Evolutionary conservation across 2,888 invertebrate species (phyloP), one percentile per base, ranked within the genome.

Genomic region (Caenorhabditis doughertyi): DNA sequence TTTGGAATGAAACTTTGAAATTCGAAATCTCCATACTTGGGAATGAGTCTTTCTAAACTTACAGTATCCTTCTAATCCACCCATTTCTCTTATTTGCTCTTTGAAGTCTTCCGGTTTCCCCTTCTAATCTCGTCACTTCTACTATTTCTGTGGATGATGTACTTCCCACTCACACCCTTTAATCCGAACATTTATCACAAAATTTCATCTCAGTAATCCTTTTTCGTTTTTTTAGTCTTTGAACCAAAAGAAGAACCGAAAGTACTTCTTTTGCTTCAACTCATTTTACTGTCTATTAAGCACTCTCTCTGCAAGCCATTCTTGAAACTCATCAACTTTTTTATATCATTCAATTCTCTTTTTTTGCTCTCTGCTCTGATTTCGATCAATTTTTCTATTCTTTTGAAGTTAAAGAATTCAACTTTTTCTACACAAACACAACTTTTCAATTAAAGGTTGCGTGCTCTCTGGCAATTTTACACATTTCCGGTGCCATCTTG

Each of bases 401-500:
- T 62, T n/a, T 16, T 11, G n/a, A 9, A 39, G 23, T 21, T 13
- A 39, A 39, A 39, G 55, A 60, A 42, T 42, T 64, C 18, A 42
- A 56, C 25, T n/a, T 32, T 11, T 49, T 49, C 18, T 23, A 5
- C 51, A 35, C 32, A 51, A 39, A 65, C 51, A 51, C 49, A 65
- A 51, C 49, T 51, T 51, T 65, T 65, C 65, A 65, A 65, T 65
- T 65, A 65, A 65, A 65, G 51, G 65, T 65, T 51, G 47, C 65
- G 49, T 65, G 65, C 51, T 51, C 65, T 65, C 51, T 49, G 65
- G n/a, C 65, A 51, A 51, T 65, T 65, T 65, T 65, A 64, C 65
- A 65, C 51, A 65, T 65, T 65, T 65, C 51, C 49, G 51, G 65
- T 65, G 65, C 65, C 65, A 65, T 65, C 51, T 65, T 35, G 65